A percentile compares a stretch with the other conserved stretches of the same genome.
Evolutionary conservation across 1,140 invertebrate genomes (phyloP).

Genomic region (Eulimnadia texana): DNA sequence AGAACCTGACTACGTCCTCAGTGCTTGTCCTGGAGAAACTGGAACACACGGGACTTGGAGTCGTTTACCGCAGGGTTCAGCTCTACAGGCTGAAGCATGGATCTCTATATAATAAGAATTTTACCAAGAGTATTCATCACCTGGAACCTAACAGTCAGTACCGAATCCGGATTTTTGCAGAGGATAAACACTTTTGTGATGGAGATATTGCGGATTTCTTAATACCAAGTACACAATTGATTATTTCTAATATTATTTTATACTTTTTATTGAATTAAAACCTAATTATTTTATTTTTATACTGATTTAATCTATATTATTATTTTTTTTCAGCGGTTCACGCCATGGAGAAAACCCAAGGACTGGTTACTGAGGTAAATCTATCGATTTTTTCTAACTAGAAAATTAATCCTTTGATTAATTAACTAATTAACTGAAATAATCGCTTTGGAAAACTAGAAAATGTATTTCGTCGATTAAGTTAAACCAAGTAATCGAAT

Average conservation of each 20-base stretch:
- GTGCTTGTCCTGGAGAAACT: background rate
- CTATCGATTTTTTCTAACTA: no score
- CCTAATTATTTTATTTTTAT: background rate
- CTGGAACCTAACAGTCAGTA: background rate
- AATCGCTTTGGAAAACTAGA: no score
- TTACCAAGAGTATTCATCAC: background rate
- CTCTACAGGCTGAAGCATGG: background rate
- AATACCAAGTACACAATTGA: background rate
- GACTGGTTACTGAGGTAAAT: no score
- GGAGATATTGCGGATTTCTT: background rate
- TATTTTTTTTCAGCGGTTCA: no score
- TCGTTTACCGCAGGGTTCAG: background rate
- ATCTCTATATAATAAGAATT: no score
- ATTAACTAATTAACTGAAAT: no score
- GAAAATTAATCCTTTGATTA: no score
- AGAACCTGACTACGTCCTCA: background rate
- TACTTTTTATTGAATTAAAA: background rate
- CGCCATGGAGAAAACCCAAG: no score
- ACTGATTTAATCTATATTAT: no score
- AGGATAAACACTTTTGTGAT: constrained; percentile 1
- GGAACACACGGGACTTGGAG: background rate
- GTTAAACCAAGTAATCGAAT: no score
- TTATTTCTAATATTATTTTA: background rate
- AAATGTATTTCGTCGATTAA: no score
- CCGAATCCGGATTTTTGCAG: background rate